phyloP scores from a whole-genome alignment of 2,888 invertebrate genomes.

The Nipponacmea schrenckii region DNA sequence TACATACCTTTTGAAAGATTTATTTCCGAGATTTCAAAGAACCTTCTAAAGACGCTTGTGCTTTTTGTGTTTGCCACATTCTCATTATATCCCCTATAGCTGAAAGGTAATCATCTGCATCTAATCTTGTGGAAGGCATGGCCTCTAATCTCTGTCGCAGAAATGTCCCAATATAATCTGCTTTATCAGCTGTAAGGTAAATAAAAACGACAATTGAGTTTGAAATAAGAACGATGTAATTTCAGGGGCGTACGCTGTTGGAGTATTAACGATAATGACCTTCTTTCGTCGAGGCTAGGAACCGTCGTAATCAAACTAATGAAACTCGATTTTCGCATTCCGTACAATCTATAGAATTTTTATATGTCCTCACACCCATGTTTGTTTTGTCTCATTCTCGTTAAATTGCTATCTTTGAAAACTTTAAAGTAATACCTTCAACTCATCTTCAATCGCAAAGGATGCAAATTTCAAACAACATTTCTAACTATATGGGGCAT shows the following conservation, averaged over 20 bases:
- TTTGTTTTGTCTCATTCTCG: no score
- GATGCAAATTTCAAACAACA: no score
- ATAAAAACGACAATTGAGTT: no score
- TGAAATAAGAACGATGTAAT: neutral
- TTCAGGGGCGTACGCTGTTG: neutral
- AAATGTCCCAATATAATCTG: constrained; percentile 23
- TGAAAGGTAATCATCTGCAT: constrained; percentile 17
- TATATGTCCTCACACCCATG: no score
- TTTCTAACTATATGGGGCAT: no score
- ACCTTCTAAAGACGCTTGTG: constrained; percentile 9
- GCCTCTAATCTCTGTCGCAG: constrained; percentile 26
- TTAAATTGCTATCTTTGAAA: no score
- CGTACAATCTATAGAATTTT: no score
- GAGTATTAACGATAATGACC: no score
- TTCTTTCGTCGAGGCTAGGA: no score
- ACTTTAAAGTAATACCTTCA: no score
- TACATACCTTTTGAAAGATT: neutral
- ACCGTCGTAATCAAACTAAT: neutral
- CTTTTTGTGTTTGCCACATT: constrained; percentile 22
- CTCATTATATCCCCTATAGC: constrained; percentile 25
- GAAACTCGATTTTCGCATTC: no score
- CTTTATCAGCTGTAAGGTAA: constrained; percentile 20
- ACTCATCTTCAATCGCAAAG: no score
- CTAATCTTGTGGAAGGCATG: constrained; percentile 18
- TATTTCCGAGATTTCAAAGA: constrained; percentile 15